Conservation (phyloP, 2,113 vertebrate genomes). For the Mystacornis crossleyi region DNA sequence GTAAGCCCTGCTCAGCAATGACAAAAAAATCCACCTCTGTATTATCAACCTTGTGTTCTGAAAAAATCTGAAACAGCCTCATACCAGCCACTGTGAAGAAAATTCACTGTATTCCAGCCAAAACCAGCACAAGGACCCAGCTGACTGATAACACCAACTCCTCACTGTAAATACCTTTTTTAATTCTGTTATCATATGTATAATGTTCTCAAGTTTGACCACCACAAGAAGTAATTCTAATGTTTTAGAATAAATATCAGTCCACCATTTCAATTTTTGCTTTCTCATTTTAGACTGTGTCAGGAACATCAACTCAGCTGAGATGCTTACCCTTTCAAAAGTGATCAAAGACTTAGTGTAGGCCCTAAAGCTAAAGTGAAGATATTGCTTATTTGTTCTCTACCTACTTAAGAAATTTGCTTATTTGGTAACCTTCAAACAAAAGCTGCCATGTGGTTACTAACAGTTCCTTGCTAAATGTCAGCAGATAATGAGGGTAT, state of each 20-base stretch:
- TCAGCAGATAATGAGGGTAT: background rate
- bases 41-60: background rate
- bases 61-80: background rate
- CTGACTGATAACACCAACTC: background rate
- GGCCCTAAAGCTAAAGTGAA: background rate
- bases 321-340: background rate
- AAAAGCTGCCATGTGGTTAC: background rate
- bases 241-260: background rate
- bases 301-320: background rate
- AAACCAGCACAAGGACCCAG: background rate
- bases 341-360: background rate
- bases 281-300: background rate
- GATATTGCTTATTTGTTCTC: background rate
- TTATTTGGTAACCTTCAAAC: background rate
- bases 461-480: background rate
- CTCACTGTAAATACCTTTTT: background rate
- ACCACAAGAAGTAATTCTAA: background rate
- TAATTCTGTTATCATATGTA: background rate
- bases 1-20: no score
- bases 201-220: background rate
- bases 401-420: background rate
- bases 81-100: background rate
- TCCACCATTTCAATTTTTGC: background rate
- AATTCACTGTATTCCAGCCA: background rate
- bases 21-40: background rate